Base-by-base conservation (phyloP, 2,888 invertebrate species). In the Beris chalybata region DNA sequence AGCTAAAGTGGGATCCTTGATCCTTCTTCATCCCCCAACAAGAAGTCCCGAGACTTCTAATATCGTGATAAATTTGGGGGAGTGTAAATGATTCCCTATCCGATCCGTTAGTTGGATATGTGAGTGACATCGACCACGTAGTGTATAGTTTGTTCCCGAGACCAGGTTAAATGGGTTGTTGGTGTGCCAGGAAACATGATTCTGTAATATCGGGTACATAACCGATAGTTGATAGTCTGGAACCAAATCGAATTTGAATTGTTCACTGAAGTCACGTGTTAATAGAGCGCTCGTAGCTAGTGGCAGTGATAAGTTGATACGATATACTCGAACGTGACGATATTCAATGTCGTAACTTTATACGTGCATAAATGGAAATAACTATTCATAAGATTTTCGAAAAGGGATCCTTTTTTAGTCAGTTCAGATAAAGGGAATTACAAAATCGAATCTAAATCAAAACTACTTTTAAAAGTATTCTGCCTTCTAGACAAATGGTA, bases 121-220 rank as follows among this genome's bases (percentile, higher is more conserved):
- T 61, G 43, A 50, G 52, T 52, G 52, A 50, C 61, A 52, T 11
- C 22, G 52, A 61, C 61, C 50, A 52, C 9, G 22, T 50, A 61
- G 22, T 38, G 50, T 38, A 38, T 61, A 29, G 15, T 15, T 57
- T 22, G 45, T 45, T 45, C 22, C 29, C 13, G 13, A 13, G 11
- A 31, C 13, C 29, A 45, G 31, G 13, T 48, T 59, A 63, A 63
- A 38, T 52, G 61, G 61, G 22, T 44, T 54, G 54, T 15, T 44
- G 64, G 30, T 54, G 54, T n/a, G 13, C 45, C 32, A 47, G 52
- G 13, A 50, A 50, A 67, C 64, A 66, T 64, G 67, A 58, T 66
- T 66, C 43, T 67, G 53, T 66, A 68, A 70, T 70, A 66, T 70
- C 64, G 65, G 64, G 22, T 22, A 22, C 22, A 22, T 48, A 31